Percentiles rank a stretch among this genome's conserved stretches.
phyloP scores from a whole-genome alignment of 64 coral and sea anemone species.

The Dendrophyllia cribrosa region DNA sequence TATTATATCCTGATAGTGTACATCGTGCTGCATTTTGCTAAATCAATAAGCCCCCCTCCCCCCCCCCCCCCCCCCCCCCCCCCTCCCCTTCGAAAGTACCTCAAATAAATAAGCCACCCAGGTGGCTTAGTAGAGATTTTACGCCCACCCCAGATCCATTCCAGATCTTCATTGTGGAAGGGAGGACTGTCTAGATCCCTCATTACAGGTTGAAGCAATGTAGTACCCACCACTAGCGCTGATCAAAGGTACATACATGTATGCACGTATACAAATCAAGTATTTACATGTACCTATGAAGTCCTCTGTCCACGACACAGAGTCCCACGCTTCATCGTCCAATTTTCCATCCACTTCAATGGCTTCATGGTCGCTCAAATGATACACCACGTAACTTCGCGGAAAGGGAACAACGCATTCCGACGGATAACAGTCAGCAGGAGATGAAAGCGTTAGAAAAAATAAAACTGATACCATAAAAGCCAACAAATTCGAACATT shows the following conservation, averaged over 20 bases:
- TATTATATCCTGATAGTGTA: too few relatives aligned
- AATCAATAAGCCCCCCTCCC: neutral
- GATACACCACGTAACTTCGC: slow-evolving; percentile 61
- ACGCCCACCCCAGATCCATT: neutral
- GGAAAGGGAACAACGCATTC: slow-evolving; percentile 64
- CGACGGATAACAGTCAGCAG: neutral
- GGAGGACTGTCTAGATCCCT: too few relatives aligned
- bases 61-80: neutral
- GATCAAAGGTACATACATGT: too few relatives aligned
- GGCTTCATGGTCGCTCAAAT: slow-evolving; percentile 29
- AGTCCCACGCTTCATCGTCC: slow-evolving; percentile 50
- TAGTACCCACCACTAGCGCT: too few relatives aligned
- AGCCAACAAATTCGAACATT: neutral
- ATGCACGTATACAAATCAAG: neutral
- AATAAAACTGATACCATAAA: neutral
- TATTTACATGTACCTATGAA: slow-evolving; percentile 58
- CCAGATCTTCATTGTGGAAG: neutral
- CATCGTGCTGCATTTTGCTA: too few relatives aligned
- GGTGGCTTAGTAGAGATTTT: neutral
- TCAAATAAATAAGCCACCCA: too few relatives aligned
- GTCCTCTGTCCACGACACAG: slow-evolving; percentile 64
- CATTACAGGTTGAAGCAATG: too few relatives aligned
- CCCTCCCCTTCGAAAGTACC: too few relatives aligned
- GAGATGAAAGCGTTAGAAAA: neutral
- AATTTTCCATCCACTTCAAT: slow-evolving; percentile 69